Percentiles rank a stretch among this genome's conserved stretches.
phyloP scores from a whole-genome alignment of 2,888 invertebrate species.

The Odontocolon sp. region DNA sequence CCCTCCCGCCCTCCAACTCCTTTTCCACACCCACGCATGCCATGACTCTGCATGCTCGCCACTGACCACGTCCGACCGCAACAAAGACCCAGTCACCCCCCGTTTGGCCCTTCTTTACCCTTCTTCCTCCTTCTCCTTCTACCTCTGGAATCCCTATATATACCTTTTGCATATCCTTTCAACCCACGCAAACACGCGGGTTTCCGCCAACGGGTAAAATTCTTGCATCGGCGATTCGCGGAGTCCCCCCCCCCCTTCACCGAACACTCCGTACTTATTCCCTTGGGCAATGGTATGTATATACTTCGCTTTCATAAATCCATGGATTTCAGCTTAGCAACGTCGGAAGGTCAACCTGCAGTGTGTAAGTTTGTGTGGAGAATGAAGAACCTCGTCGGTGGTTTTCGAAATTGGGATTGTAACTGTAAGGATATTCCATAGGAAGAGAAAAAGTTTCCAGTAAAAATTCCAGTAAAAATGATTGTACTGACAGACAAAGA shows the following conservation, averaged over 20 bases:
- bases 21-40: conserved; percentile 66
- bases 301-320: conserved; percentile 21
- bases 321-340: not conserved
- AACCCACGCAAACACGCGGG: conserved; percentile 61
- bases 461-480: no score
- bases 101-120: no score
- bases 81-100: conserved; percentile 75
- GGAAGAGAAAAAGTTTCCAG: no score
- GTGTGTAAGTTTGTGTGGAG: no score
- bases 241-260: conserved; percentile 15
- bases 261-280: conserved; percentile 13
- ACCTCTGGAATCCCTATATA: conserved; percentile 33
- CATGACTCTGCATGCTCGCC: conserved; percentile 61
- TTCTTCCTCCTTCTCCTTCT: conserved; percentile 48
- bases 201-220: conserved; percentile 62
- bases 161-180: conserved; percentile 48
- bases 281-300: conserved; percentile 12
- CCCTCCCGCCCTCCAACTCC: no score
- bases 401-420: no score
- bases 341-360: conserved; percentile 15
- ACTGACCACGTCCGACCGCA: conserved; percentile 77
- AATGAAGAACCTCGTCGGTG: no score
- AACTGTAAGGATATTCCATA: no score
- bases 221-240: conserved; percentile 65
- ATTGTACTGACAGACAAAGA: no score